Conservation (phyloP, 2,113 vertebrate genomes). For the Oenanthe oenanthe region DNA sequence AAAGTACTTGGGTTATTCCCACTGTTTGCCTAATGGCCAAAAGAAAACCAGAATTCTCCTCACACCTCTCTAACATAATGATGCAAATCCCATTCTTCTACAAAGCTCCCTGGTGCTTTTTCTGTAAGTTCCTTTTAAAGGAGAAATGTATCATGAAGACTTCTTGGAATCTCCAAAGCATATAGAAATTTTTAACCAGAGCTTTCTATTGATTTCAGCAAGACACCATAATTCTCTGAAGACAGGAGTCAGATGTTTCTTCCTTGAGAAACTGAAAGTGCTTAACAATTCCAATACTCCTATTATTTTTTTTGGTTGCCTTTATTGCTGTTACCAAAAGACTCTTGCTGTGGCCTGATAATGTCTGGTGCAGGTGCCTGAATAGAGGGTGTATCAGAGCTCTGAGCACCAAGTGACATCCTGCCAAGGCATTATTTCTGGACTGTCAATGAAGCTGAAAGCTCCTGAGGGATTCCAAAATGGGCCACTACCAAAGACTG, state of each 20-base stretch:
- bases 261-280: slow-evolving; percentile 27
- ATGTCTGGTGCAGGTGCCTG: slow-evolving; percentile 35
- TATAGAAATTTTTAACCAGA: background rate
- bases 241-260: background rate
- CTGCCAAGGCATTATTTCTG: slow-evolving; percentile 39
- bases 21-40: background rate
- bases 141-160: background rate
- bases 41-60: background rate
- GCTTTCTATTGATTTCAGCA: slow-evolving; percentile 16
- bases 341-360: slow-evolving; percentile 49
- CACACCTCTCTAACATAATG: background rate
- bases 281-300: slow-evolving; percentile 26
- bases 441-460: slow-evolving; percentile 43
- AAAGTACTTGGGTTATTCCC: background rate
- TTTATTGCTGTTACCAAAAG: slow-evolving; percentile 40
- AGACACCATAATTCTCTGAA: background rate
- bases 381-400: slow-evolving; percentile 50
- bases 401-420: slow-evolving; percentile 29
- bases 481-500: slow-evolving; percentile 17
- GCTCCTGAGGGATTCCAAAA: slow-evolving; percentile 42
- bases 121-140: background rate
- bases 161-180: background rate
- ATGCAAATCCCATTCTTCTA: background rate
- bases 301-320: background rate
- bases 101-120: background rate